phyloP scores from a whole-genome alignment of 2,797 vertebrate species.

The Hirundo rustica region DNA sequence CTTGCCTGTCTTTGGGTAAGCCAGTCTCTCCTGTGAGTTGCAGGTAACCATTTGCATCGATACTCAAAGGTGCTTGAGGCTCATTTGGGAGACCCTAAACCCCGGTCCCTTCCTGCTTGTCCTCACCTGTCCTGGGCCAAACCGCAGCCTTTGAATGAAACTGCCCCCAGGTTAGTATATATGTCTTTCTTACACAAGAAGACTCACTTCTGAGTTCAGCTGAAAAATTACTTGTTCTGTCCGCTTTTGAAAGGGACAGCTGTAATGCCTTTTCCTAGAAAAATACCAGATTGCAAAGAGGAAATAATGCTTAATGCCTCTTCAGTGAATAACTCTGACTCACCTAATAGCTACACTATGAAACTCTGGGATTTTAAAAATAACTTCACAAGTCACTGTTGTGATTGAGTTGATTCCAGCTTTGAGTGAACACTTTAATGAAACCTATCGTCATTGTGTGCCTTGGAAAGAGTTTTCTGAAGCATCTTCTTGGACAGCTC shows the following conservation, averaged over 20 bases:
- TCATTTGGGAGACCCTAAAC: slow-evolving; percentile 92
- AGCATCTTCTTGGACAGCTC: background rate
- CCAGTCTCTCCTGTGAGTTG: background rate
- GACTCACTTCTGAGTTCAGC: background rate
- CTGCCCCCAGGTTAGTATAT: slow-evolving; percentile 88
- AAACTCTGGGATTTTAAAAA: background rate
- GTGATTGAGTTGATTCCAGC: background rate
- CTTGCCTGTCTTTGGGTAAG: background rate
- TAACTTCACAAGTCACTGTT: background rate
- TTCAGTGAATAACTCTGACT: background rate
- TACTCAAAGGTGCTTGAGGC: slow-evolving; percentile 97
- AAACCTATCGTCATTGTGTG: rapidly evolving
- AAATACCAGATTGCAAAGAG: background rate
- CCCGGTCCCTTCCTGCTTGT: slow-evolving; percentile 93
- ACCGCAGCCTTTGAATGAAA: slow-evolving; percentile 96
- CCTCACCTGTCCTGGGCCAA: slow-evolving; percentile 98
- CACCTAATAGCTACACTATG: background rate
- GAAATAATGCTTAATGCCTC: background rate
- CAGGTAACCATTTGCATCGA: slow-evolving; percentile 97
- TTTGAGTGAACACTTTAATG: background rate
- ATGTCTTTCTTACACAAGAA: background rate
- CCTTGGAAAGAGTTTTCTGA: background rate
- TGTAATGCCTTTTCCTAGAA: slow-evolving; percentile 14
- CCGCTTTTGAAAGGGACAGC: background rate
- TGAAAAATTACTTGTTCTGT: background rate